Evolutionary conservation across 2,888 invertebrate species (phyloP).

Genomic region (Agonopterix alstromeriana): DNA sequence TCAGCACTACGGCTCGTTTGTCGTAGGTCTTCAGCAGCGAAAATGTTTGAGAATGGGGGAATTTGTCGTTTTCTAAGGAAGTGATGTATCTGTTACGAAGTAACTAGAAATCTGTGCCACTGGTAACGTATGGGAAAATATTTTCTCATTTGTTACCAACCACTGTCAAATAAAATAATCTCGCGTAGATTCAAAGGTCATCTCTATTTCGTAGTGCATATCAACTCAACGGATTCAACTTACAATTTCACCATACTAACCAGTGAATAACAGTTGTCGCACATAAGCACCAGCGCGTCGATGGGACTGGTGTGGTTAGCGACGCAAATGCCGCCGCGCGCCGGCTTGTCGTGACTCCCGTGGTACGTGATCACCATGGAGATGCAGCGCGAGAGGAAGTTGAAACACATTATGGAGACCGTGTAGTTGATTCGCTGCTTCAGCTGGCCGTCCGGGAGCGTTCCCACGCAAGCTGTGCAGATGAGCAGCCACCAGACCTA

Average conservation of each 20-base stretch:
- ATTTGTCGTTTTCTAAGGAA: too few relatives aligned
- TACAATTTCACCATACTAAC: slow-evolving; percentile 73
- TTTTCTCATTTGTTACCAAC: not conserved
- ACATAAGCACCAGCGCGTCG: slow-evolving; percentile 96
- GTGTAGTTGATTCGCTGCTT: slow-evolving; percentile 88
- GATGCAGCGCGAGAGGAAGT: slow-evolving; percentile 93
- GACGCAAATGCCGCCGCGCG: slow-evolving; percentile 91
- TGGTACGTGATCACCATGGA: slow-evolving; percentile 93
- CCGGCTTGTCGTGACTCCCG: slow-evolving; percentile 90
- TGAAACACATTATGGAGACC: slow-evolving; percentile 93
- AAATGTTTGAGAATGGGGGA: too few relatives aligned
- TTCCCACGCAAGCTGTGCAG: slow-evolving; percentile 91
- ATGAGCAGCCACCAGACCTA: slow-evolving; percentile 93
- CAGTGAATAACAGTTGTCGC: slow-evolving; percentile 98
- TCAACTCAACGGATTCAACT: too few relatives aligned
- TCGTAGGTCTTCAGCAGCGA: too few relatives aligned
- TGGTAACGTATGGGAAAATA: not conserved
- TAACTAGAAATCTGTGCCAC: too few relatives aligned
- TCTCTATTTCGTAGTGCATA: too few relatives aligned
- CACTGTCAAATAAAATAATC: too few relatives aligned
- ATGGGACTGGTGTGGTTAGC: slow-evolving; percentile 99
- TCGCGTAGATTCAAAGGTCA: too few relatives aligned
- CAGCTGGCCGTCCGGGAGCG: slow-evolving; percentile 84
- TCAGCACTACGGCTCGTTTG: too few relatives aligned
- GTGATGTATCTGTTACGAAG: too few relatives aligned